Evolutionary conservation across 2,797 vertebrate genomes (phyloP), one percentile per base, ranked within the genome.

Genomic region (Loris lydekkerianus): DNA sequence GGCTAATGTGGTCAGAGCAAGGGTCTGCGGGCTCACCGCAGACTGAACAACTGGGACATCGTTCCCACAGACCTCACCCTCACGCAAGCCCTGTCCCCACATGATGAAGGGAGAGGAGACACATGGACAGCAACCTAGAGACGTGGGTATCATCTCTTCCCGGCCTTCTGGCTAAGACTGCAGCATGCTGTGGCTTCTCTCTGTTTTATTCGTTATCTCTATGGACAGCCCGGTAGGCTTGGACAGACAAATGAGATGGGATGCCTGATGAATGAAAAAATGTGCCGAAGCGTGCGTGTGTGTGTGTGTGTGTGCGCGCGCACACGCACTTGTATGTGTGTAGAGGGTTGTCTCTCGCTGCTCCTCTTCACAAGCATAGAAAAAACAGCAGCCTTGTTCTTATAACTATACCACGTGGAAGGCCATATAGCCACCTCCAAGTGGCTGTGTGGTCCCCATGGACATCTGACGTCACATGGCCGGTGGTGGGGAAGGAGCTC

Each of bases 371-470:
- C 21, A 1, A 3, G 56, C 11, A 17, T 21, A 43, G 84, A 58
- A 17, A 34, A 37, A 29, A 5, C 7, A 40, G n/a, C 1, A 2
- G 43, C 8, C 27, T 7, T 17, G 2, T 43, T 18, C 69, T n/a
- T 0, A 9, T 0, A 23, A 37, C 11, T 1, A 1, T 14, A 70
- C 58, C 29, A 0, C 1, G 17, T 6, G 15, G 31, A 9, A 1
- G 20, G 23, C 18, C 2, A 2, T 4, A 23, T 5, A 40, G 18
- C 53, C 17, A 0, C n/a, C 18, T 65, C 63, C 2, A 0, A 15
- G n/a, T 2, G 15, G 75, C 34, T 0, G 0, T 2, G 2, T 0
- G 4, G 49, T 53, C 13, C 5, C 61, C 11, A 0, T 0, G 10
- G 25, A 23, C 0, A 21, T 1, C 10, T 27, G 76, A 56, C 7